Conservation (phyloP, 2,888 invertebrate genomes). For the Pedicia rivosa region DNA sequence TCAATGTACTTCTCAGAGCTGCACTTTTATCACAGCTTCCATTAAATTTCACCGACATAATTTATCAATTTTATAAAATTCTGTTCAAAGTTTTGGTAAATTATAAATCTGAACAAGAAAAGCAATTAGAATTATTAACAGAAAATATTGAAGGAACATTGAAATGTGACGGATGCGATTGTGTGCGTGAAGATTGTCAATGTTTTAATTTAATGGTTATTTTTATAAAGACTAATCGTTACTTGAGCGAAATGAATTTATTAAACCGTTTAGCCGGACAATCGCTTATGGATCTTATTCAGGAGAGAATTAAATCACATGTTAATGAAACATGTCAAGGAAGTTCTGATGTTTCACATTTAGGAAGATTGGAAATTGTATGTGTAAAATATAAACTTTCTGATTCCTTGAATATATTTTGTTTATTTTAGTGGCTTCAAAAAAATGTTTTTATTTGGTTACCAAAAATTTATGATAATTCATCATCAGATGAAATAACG, state of each 20-base stretch:
- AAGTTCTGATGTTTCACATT: slow-evolving; percentile 70
- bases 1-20: slow-evolving; percentile 47
- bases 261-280: slow-evolving; percentile 74
- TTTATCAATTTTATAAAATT: slow-evolving; percentile 59
- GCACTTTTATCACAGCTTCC: slow-evolving; percentile 55
- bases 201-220: slow-evolving; percentile 41
- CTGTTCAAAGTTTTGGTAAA: slow-evolving; percentile 55
- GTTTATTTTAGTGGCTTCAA: slow-evolving; percentile 57
- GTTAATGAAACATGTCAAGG: slow-evolving; percentile 75
- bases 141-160: slow-evolving; percentile 40
- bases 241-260: slow-evolving; percentile 58
- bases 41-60: slow-evolving; percentile 47
- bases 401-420: slow-evolving; percentile 3
- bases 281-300: slow-evolving; percentile 67
- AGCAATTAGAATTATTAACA: slow-evolving; percentile 16
- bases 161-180: slow-evolving; percentile 57
- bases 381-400: slow-evolving; percentile 11
- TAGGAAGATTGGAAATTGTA: slow-evolving; percentile 58
- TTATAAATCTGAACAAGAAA: slow-evolving; percentile 13
- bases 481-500: slow-evolving; percentile 38
- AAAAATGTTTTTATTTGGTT: slow-evolving; percentile 78
- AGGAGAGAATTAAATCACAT: slow-evolving; percentile 65
- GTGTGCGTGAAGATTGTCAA: slow-evolving; percentile 41
- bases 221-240: slow-evolving; percentile 60
- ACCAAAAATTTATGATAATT: slow-evolving; percentile 58